Evolutionary conservation across 1,140 invertebrate species (phyloP).

Genomic region (Drosophila murphyi): DNA sequence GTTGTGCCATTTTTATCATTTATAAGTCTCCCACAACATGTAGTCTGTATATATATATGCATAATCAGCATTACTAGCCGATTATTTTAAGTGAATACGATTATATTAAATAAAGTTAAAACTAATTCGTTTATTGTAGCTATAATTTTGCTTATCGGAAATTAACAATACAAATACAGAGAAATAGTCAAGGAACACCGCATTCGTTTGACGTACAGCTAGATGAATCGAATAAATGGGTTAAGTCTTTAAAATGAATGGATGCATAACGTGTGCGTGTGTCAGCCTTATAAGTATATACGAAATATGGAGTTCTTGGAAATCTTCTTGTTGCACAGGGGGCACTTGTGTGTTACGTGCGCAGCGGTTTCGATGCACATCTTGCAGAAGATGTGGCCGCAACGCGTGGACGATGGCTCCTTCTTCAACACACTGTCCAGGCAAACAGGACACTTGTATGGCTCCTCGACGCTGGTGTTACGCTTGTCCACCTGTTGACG

Average conservation of each 20-base stretch:
- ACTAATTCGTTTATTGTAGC: too few species aligned
- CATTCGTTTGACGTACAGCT: background rate
- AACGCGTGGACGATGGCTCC: conserved; percentile 53
- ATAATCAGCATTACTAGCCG: too few species aligned
- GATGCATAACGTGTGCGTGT: too few species aligned
- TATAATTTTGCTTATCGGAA: background rate
- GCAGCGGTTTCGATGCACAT: conserved; percentile 46
- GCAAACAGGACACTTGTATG: conserved; percentile 68
- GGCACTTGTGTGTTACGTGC: conserved; percentile 48
- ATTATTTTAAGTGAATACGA: too few species aligned
- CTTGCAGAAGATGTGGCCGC: conserved; percentile 65
- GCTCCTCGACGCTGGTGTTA: background rate
- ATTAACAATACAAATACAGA: background rate
- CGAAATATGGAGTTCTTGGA: conserved; percentile 34
- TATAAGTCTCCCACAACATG: too few species aligned
- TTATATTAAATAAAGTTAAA: too few species aligned
- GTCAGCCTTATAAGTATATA: conserved; percentile 49
- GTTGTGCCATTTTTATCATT: too few species aligned
- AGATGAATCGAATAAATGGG: background rate
- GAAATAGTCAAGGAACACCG: background rate
- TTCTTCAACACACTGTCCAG: conserved; percentile 37
- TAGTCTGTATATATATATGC: too few species aligned
- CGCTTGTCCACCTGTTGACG: too few species aligned
- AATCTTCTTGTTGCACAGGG: conserved; percentile 59
- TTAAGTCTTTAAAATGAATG: too few species aligned